Conservation (phyloP, 2,113 vertebrate genomes). For the Lichenostomus cassidix region DNA sequence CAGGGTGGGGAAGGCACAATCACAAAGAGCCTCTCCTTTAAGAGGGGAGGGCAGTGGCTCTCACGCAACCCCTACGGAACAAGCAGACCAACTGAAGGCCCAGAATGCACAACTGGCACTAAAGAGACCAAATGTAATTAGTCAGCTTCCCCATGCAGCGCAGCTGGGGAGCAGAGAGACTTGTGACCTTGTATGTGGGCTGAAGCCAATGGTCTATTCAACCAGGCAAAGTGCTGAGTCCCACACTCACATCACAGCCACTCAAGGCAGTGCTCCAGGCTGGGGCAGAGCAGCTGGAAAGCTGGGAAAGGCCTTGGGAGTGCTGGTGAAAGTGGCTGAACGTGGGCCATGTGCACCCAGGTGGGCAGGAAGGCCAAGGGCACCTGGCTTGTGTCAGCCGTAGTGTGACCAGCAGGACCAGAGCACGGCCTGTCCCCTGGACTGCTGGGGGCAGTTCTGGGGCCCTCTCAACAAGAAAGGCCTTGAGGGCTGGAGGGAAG, state of each 20-base stretch:
- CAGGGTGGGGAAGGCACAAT: not conserved
- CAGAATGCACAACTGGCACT: not conserved
- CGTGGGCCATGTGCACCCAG: not conserved
- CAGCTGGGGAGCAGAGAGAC: not conserved
- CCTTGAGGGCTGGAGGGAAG: not conserved
- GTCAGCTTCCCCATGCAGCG: not conserved
- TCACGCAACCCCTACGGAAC: not conserved
- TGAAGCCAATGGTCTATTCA: not conserved
- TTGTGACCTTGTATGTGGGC: not conserved
- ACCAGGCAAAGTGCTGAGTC: not conserved
- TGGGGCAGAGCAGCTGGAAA: not conserved
- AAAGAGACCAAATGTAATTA: not conserved
- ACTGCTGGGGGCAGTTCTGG: not conserved
- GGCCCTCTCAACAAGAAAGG: no score
- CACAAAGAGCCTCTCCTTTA: not conserved
- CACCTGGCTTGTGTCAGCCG: not conserved
- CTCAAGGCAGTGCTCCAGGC: not conserved
- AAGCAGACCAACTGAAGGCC: not conserved
- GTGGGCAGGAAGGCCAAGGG: not conserved
- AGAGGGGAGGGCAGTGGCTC: not conserved
- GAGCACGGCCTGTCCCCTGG: not conserved
- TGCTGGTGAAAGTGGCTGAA: not conserved
- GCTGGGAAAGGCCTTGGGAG: not conserved
- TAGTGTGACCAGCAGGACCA: not conserved
- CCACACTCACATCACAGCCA: not conserved